Evolutionary conservation across 2,888 invertebrate species (phyloP).

Genomic region (Acrocyrtus sp.): DNA sequence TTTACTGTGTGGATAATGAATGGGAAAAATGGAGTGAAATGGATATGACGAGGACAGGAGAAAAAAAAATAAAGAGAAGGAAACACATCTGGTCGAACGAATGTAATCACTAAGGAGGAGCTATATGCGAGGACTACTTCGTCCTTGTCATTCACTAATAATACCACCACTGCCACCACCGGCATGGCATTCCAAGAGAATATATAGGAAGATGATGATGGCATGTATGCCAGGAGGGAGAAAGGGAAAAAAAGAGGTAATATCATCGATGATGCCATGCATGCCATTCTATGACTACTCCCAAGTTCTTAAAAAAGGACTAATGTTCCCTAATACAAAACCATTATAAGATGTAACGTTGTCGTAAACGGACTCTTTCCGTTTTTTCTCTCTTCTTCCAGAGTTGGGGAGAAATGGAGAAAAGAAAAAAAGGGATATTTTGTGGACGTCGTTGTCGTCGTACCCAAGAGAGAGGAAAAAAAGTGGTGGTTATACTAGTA

Average conservation of each 20-base stretch:
- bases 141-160: constrained; percentile 42
- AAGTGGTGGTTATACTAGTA: too few relatives aligned
- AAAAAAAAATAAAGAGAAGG: constrained; percentile 4
- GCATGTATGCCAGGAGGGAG: constrained; percentile 12
- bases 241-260: constrained; percentile 14
- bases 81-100: constrained; percentile 16
- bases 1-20: not conserved
- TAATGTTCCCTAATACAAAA: constrained; percentile 15
- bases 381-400: not conserved
- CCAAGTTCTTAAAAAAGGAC: constrained; percentile 12
- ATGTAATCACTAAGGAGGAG: constrained; percentile 24
- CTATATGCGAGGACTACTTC: constrained; percentile 10
- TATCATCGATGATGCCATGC: constrained; percentile 14
- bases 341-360: constrained; percentile 2
- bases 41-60: constrained; percentile 9
- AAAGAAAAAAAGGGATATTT: constrained; percentile 30
- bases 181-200: not conserved
- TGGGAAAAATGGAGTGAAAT: not conserved
- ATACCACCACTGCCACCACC: constrained; percentile 8
- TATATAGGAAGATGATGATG: constrained; percentile 11
- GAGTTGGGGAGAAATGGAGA: not conserved
- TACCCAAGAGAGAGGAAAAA: constrained; percentile 7
- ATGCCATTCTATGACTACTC: not conserved
- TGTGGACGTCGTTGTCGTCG: constrained; percentile 31
- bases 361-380: not conserved